Conservation (phyloP, 2,113 vertebrate genomes). For the Chamaetylas fuelleborni region DNA sequence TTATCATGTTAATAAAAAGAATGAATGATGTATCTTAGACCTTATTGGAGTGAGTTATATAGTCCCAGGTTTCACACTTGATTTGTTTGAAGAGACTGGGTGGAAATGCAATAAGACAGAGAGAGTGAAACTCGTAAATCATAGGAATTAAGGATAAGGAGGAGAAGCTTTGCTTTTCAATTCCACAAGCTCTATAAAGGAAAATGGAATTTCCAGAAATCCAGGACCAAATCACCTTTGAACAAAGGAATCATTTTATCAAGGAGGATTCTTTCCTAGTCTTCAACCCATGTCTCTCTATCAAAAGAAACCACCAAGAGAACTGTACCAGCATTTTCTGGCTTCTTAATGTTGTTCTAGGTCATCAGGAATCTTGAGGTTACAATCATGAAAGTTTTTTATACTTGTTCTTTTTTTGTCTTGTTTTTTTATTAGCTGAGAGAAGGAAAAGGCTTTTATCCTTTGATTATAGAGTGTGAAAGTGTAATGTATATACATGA, state of each 20-base stretch:
- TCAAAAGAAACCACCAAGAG: neutral
- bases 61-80: neutral
- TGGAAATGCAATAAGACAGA: neutral
- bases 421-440: neutral
- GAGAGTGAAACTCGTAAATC: neutral
- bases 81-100: neutral
- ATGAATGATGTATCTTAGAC: neutral
- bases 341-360: neutral
- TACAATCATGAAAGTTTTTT: neutral
- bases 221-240: neutral
- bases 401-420: neutral
- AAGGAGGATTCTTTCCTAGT: neutral
- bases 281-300: neutral
- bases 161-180: neutral
- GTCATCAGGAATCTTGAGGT: neutral
- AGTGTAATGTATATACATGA: neutral
- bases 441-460: neutral
- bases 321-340: neutral
- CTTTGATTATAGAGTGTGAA: neutral
- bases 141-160: neutral
- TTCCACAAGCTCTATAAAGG: neutral
- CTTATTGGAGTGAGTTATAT: neutral
- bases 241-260: neutral
- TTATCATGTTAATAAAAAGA: neutral
- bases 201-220: conserved; percentile 20